Base-by-base conservation (phyloP, 2,888 invertebrate genomes). In the Aphodius sticticus region DNA sequence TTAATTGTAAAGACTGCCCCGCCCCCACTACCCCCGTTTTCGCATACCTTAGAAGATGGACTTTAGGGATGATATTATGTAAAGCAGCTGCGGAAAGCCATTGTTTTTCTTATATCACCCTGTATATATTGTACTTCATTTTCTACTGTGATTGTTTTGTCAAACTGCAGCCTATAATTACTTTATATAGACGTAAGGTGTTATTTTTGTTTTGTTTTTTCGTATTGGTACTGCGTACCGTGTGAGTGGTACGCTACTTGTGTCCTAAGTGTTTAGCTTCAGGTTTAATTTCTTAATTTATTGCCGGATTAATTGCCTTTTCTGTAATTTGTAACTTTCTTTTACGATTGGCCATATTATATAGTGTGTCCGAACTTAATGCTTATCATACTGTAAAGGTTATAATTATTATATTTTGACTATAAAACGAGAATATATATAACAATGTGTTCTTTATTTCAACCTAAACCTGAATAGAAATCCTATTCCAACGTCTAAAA, bases 361-460 rank as follows among this genome's bases (percentile, higher is more conserved):
- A 78, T 80, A 80, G 77, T 76, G 80, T 80, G 80, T 80, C 77
- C 76, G 6, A 76, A 74, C 77, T 77, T 78, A 75, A 80, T 80
- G 80, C 80, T 80, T 80, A 80, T 80, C 80, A 80, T 80, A 80
- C 76, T 80, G 80, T 80, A 80, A 80, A 78, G 80, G 80, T 80
- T 80, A 80, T 76, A 72, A 80, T 83, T 82, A 83, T 83, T 83
- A 83, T 83, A 83, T 83, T 83, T 83, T 83, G 82, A 83, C 82
- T 83, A 83, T 81, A 83, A 83, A 83, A 83, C 53, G 53, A 53
- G 12, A 53, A 53, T 53, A 53, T 53, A 53, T 53, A 53, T 53
- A 53, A 53, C 26, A 5, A 6, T 38, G 12, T 53, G 53, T 53
- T 53, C 1, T 53, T 53, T 53, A 53, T 53, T 53, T 53, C 53